Conservation (phyloP, 2,888 invertebrate species). For the Platynereis dumerilii region DNA sequence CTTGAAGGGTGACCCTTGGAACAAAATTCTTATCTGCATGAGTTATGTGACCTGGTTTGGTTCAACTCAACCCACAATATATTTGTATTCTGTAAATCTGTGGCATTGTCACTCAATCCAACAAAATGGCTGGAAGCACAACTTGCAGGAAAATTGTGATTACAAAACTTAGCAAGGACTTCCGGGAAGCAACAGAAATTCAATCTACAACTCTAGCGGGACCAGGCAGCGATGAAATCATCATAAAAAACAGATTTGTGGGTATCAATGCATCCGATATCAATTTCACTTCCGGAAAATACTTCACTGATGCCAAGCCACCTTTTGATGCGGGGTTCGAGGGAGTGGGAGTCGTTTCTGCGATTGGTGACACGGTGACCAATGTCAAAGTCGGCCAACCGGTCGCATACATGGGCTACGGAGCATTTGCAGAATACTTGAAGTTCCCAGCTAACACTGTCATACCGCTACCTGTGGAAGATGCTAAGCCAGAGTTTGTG, state of each 20-base stretch:
- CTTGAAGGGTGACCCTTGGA: too few species aligned
- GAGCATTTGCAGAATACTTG: conserved; percentile 58
- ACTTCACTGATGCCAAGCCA: conserved; percentile 45
- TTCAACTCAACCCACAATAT: too few species aligned
- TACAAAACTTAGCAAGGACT: conserved; percentile 49
- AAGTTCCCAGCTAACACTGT: conserved; percentile 45
- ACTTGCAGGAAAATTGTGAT: conserved; percentile 51
- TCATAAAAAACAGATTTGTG: conserved; percentile 58
- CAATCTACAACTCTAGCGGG: conserved; percentile 45
- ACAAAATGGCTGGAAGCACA: too few species aligned
- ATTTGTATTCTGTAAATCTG: too few species aligned
- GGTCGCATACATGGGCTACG: conserved; percentile 50
- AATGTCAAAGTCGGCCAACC: conserved; percentile 48
- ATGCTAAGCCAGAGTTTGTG: conserved; percentile 46
- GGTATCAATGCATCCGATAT: conserved; percentile 62
- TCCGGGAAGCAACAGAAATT: conserved; percentile 52
- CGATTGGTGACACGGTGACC: conserved; percentile 39
- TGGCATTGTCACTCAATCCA: too few species aligned
- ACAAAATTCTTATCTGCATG: too few species aligned
- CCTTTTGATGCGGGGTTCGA: conserved; percentile 58
- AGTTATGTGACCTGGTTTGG: too few species aligned
- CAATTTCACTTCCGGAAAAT: conserved; percentile 57
- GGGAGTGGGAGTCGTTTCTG: conserved; percentile 50
- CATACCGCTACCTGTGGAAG: conserved; percentile 54
- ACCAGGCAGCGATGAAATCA: conserved; percentile 51